Evolutionary conservation across 2,797 vertebrate species (phyloP).

Genomic region (Scomberomorus guttatus): DNA sequence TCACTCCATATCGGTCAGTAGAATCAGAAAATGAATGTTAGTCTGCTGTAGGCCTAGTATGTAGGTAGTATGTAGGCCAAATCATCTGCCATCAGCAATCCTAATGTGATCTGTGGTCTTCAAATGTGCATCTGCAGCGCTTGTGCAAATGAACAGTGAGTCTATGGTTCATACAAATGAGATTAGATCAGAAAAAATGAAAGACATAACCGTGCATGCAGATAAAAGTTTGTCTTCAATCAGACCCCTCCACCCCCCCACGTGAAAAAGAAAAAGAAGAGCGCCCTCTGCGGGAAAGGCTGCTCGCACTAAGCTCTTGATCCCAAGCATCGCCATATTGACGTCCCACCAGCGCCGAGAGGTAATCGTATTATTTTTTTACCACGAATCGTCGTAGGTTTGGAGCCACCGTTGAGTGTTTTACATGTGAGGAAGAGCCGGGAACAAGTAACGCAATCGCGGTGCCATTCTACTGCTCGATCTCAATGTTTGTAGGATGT

Average conservation of each 20-base stretch:
- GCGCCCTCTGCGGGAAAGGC: constrained; percentile 79
- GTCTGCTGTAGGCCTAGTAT: no score
- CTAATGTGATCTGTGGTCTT: not conserved
- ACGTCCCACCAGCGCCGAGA: constrained; percentile 87
- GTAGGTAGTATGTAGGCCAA: no score
- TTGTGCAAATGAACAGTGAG: not conserved
- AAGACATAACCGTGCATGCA: not conserved
- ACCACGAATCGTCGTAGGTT: constrained; percentile 57
- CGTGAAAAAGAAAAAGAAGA: constrained; percentile 61
- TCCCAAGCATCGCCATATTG: constrained; percentile 89
- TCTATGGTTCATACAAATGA: not conserved
- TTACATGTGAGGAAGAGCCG: constrained; percentile 6
- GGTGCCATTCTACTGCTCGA: constrained; percentile 18
- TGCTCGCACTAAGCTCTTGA: constrained; percentile 80
- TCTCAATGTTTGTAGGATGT: constrained; percentile 57
- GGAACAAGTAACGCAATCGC: constrained; percentile 22
- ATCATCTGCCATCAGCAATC: no score
- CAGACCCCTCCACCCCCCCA: constrained; percentile 33
- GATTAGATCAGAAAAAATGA: no score
- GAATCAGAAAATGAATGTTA: not conserved
- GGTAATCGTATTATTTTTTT: constrained; percentile 81
- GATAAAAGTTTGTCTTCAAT: constrained; percentile 44
- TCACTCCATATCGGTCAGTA: not conserved
- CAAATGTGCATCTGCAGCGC: not conserved
- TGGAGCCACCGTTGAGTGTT: constrained; percentile 12